phyloP scores from a whole-genome alignment of 2,113 vertebrate species.

The Solenodon paradoxus region DNA sequence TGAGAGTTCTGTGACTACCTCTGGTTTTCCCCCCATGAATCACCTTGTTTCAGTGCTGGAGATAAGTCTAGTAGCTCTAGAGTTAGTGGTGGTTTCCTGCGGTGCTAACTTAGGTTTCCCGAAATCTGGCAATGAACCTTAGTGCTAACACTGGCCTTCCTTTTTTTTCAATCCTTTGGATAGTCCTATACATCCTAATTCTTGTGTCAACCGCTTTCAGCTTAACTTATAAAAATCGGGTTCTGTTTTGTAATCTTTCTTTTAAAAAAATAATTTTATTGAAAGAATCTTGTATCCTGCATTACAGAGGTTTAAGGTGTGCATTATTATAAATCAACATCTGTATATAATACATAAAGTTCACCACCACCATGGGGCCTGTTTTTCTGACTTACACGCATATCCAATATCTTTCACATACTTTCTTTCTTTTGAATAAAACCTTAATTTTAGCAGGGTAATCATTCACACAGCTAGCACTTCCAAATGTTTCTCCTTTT shows the following conservation, averaged over 20 bases:
- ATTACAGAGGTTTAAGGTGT: no score
- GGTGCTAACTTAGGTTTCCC: background rate
- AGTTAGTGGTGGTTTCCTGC: background rate
- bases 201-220: background rate
- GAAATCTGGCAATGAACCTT: background rate
- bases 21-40: background rate
- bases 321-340: no score
- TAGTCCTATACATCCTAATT: background rate
- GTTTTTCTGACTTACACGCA: background rate
- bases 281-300: no score
- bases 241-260: no score
- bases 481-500: background rate
- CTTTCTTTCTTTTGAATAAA: background rate
- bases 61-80: background rate
- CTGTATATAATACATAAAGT: no score
- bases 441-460: background rate
- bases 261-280: no score
- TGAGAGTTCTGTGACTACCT: background rate
- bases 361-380: no score
- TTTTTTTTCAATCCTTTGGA: background rate
- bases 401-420: background rate
- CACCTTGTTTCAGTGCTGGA: background rate
- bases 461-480: background rate
- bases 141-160: background rate
- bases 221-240: background rate